Evolutionary conservation across 2,888 invertebrate genomes (phyloP), one percentile per base, ranked within the genome.

Genomic region (Alcis repandata): DNA sequence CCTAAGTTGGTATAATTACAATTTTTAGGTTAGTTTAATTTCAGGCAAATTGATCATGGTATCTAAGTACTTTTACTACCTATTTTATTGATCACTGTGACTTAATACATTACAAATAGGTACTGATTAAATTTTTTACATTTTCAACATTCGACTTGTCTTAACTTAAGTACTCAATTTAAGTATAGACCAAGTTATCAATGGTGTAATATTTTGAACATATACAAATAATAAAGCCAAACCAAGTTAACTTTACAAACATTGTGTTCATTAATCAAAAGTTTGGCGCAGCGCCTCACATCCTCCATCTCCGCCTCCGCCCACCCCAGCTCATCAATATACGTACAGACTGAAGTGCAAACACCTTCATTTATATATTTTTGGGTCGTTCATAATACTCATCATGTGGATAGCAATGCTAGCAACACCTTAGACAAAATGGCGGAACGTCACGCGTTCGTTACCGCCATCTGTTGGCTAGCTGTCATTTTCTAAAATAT

Each of bases 241-340:
- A 88, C 83, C 83, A 88, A 89, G 87, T 89, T 88, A 87, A 91
- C 91, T 92, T 90, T 86, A 86, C 85, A 87, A 90, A 89, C 89
- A 89, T 89, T 86, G 83, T 85, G 84, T 90, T 91, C 92, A 93
- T 93, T 93, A 92, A 92, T 93, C 93, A 93, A 92, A 93, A 93
- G 91, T 93, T 93, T 91, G 89, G 90, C 91, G 91, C 92, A 91
- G 87, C 85, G 81, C 84, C 86, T 87, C 86, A 83, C 86, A 86
- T 86, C 86, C 88, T 88, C 85, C 85, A 82, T 82, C 85, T 85
- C 77, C 78, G 73, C 79, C 79, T 71, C 83, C 82, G 79, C 83
- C 79, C 81, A 80, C 82, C 82, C 84, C 75, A 78, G 69, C 73
- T 71, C 75, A 71, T 66, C 63, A 66, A 70, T 78, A 72, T 79